Conservation (phyloP, 2,888 invertebrate species). For the Dryobota labecula region DNA sequence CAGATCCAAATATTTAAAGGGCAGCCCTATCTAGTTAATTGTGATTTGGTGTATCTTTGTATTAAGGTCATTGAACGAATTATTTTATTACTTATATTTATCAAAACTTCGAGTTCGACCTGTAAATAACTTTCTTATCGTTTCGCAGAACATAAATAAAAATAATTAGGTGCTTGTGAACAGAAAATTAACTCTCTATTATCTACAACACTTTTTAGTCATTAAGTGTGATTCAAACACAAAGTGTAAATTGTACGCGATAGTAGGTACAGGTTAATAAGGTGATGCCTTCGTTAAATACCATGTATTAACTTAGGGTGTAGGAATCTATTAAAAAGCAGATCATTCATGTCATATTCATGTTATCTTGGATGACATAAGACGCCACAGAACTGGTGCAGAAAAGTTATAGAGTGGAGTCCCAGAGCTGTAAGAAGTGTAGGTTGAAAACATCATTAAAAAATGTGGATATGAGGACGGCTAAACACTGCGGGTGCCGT, state of each 20-base stretch:
- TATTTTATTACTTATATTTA: constrained; percentile 14
- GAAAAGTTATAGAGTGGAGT: background rate
- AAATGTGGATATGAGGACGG: background rate
- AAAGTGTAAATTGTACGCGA: background rate
- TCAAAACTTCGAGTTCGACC: constrained; percentile 21
- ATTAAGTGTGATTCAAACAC: background rate
- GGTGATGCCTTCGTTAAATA: background rate
- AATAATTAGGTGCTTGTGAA: background rate
- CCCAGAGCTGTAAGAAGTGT: background rate
- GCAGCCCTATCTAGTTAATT: background rate
- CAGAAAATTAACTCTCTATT: background rate
- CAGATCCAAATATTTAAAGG: background rate
- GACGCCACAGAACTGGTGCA: background rate
- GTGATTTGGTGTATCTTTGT: background rate
- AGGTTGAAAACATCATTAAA: background rate
- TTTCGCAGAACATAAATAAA: constrained; percentile 6
- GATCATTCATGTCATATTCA: background rate
- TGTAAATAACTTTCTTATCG: constrained; percentile 35
- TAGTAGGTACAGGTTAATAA: background rate
- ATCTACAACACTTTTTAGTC: background rate
- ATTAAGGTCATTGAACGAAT: constrained; percentile 27
- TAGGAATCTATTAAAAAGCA: background rate
- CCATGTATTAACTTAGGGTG: too few relatives aligned
- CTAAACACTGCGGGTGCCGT: background rate
- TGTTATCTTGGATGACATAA: background rate